phyloP scores from a whole-genome alignment of 2,888 invertebrate genomes.

The Ophonus ardosiacus region DNA sequence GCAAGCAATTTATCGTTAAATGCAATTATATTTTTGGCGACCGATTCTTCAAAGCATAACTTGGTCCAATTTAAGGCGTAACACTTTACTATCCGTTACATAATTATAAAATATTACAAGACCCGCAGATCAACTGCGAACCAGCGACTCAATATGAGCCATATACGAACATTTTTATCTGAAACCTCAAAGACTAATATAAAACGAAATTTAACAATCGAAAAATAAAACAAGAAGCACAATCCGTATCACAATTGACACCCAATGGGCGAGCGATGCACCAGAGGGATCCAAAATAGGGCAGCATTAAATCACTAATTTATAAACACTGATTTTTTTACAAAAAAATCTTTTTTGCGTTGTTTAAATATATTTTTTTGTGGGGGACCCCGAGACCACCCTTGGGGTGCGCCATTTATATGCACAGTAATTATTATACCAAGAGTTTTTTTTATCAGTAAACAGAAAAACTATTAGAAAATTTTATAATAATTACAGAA shows the following conservation, averaged over 20 bases:
- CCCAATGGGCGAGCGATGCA: background rate
- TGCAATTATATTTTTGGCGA: constrained; percentile 42
- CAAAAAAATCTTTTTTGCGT: too few species aligned
- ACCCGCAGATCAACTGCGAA: constrained; percentile 52
- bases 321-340: too few species aligned
- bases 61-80: constrained; percentile 50
- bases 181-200: constrained; percentile 61
- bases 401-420: too few species aligned
- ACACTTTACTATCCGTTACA: constrained; percentile 25
- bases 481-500: too few species aligned
- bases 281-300: background rate
- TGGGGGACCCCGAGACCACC: too few species aligned
- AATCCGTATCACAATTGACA: constrained; percentile 37
- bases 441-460: too few species aligned
- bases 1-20: background rate
- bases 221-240: constrained; percentile 47
- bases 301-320: too few species aligned
- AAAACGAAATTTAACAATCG: constrained; percentile 41
- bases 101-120: constrained; percentile 34
- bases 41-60: constrained; percentile 45
- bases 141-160: constrained; percentile 64
- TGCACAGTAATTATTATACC: too few species aligned
- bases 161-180: constrained; percentile 61
- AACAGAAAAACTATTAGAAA: too few species aligned
- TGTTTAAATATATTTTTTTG: too few species aligned